Evolutionary conservation across 2,888 invertebrate species (phyloP), one percentile per base, ranked within the genome.

Genomic region (Amblyjoppa proteus): DNA sequence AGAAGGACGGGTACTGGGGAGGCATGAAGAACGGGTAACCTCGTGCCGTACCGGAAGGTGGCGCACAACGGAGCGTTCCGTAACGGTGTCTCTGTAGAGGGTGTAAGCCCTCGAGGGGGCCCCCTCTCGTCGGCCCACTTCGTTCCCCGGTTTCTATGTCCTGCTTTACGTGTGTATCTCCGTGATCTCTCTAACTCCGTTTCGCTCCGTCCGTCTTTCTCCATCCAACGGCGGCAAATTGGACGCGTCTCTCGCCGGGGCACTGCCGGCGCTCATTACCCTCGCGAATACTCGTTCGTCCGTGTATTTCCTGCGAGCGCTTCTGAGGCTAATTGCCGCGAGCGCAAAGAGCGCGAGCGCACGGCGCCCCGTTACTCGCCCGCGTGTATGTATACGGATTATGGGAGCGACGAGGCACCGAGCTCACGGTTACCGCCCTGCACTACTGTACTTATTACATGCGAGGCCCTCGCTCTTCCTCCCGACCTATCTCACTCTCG

Each of bases 321-420:
- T 82, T 56, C 79, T 71, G 82, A 79, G 45, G 91, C 92, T 93
- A 93, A 93, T 93, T 93, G 91, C 91, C 88, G 88, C 88, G 89
- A 91, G 89, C 89, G 90, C 78, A 61, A 77, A 75, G 84, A 64
- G 81, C 31, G 56, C 71, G 53, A 70, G 68, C 70, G 78, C 70
- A 81, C 58, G 58, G 71, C 86, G 81, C 81, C 56, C 90, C 91
- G 91, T 92, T 92, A 91, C 87, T 90, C 90, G 89, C 84, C 86
- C 75, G 78, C 75, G 78, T 83, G 66, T 69, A 76, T 64, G 25
- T 45, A 41, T 61, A 64, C 87, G 91, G 90, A 91, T 91, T 92
- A 90, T 90, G 90, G 89, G 90, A 91, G 89, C 88, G 88, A 77
- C 76, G 83, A 83, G 81, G 75, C 68, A 66, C 81, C 69, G 61